Evolutionary conservation across 1,140 invertebrate species (phyloP), one percentile per base, ranked within the genome.

Genomic region (Ceratitis capitata): DNA sequence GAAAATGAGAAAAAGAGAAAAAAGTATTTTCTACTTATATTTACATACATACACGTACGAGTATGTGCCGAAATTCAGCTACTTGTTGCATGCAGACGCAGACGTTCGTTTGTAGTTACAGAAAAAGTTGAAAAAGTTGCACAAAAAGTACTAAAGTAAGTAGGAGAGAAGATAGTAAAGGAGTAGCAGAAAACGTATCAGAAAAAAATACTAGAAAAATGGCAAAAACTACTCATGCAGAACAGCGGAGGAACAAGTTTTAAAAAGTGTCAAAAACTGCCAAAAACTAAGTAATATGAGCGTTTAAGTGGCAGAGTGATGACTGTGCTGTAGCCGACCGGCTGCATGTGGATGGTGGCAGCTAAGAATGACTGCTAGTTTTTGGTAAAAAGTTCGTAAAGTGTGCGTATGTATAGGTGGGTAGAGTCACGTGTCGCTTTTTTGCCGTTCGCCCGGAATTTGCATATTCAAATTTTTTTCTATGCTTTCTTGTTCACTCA

Each of bases 221-320:
- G n/a, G n/a, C 51, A 23, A 56, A 56, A 61, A 29, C 23, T 61
- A 32, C 39, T 14, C 32, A 35, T 35, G 32, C 32, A 69, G 29
- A 39, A 39, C 14, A n/a, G n/a, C n/a, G n/a, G 29, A 19, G 29
- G 29, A 69, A 19, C 61, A 69, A 69, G 61, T 69, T 29, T 32
- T 16, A 32, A 35, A 39, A 69, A 39, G 61, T 69, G 61, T 69
- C 61, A 45, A 78, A 78, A 78, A 45, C 19, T 45, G 39, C 39
- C 69, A 26, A 56, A 74, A 74, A 74, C 64, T 74, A 74, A 47
- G 69, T 78, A 78, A 47, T 26, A 45, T 78, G 69, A 19, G 39
- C 45, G 69, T 26, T 45, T 78, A 78, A 78, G 69, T 78, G 69
- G 69, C 69, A 6, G 39, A 78, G 39, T 78, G 69, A 78, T 78